phyloP scores from a whole-genome alignment of 2,113 vertebrate species.

The Pollimyrus isidori region DNA sequence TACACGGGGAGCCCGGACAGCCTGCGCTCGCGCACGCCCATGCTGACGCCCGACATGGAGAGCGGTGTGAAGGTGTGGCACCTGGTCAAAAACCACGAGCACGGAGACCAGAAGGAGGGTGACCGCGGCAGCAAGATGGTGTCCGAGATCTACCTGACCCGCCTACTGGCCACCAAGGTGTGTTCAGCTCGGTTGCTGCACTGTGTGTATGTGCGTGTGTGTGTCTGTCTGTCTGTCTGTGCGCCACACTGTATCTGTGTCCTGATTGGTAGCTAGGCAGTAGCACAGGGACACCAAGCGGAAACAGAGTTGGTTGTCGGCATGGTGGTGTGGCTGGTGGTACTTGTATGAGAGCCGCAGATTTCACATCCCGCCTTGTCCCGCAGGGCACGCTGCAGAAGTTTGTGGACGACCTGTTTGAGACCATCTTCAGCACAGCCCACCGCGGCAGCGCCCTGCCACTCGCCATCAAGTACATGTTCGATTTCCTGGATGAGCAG shows the following conservation, averaged over 20 bases:
- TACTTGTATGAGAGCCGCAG: neutral
- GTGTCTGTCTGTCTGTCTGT: neutral
- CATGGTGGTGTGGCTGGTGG: neutral
- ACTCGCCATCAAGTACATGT: conserved; percentile 98
- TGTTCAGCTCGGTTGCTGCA: neutral
- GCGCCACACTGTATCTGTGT: neutral
- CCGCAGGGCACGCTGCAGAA: conserved; percentile 92
- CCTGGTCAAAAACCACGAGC: conserved; percentile 96
- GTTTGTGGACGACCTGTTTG: conserved; percentile 95
- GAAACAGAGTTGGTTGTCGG: neutral
- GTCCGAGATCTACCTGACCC: conserved; percentile 94
- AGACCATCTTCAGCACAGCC: conserved; percentile 98
- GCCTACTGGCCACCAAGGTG: conserved; percentile 96
- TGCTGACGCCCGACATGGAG: conserved; percentile 96
- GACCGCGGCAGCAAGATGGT: conserved; percentile 99
- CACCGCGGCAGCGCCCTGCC: conserved; percentile 92
- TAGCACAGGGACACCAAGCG: neutral
- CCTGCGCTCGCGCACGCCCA: conserved; percentile 88
- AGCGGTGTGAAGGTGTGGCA: conserved; percentile 96
- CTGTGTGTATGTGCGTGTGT: neutral
- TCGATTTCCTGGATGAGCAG: conserved; percentile 97
- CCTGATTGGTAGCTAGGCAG: neutral
- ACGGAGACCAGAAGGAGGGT: conserved; percentile 95
- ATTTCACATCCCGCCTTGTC: neutral
- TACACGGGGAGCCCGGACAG: conserved; percentile 96